Base-by-base conservation (phyloP, 2,888 invertebrate genomes). In the Thymelicus acteon region DNA sequence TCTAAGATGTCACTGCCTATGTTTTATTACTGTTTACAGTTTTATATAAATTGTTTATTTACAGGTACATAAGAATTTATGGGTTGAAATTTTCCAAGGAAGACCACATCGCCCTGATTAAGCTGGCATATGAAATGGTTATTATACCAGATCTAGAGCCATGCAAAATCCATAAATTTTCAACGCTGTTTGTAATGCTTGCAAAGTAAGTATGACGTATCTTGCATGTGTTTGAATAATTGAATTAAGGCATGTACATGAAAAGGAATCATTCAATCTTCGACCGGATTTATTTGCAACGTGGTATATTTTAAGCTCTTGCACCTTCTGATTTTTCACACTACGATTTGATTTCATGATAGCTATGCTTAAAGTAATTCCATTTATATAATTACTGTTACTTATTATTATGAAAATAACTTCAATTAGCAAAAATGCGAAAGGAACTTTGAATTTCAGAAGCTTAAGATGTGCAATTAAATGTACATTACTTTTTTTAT, bases 71-170 rank as follows among this genome's bases (percentile, higher is more conserved):
- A 67, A 95, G 96, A 80, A 92, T 98, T 72, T 97, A 98, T 92
- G 98, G 98, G 7, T 87, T 97, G 75, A 97, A 97, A 85, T 98
- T 99, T 89, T 96, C 97, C 1, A 98, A 98, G 87, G 97, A 97
- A 77, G 98, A 98, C 85, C 98, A 99, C 85, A 95, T 98, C 64
- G 90, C 95, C 19, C 94, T 99, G 62, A 95, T 98, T 60, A 96
- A 97, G 81, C 86, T 98, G 71, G 95, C 96, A 72, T 97, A 96
- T 86, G 96, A 98, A 82, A 89, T 98, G 73, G 89, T 97, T 48
- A 95, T 95, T 13, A 96, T 97, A 79, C 96, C 97, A 57, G 95
- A 97, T 78, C 91, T 98, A 72, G 97, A 98, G 85, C 96, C 97
- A 72, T 94, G 95, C 74, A 94, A 97, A 80, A 93, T 98, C 58